These are phyloP conservation scores for Trachelus iudaicus DNA, from an alignment of 2,888 invertebrate genomes.

Conservation along the genomic window DNA sequence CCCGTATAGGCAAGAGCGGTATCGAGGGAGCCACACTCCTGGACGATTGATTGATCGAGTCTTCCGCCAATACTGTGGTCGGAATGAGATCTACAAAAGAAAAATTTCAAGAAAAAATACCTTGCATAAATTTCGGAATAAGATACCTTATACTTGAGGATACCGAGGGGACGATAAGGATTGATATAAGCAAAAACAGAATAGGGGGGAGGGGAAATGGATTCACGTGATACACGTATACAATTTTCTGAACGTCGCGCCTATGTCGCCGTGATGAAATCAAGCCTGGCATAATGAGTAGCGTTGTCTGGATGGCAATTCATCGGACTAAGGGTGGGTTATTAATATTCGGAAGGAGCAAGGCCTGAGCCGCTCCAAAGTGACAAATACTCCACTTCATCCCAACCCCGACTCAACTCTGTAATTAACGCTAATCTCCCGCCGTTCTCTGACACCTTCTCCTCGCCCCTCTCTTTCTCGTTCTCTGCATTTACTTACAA, in stretches of 20 bases:
- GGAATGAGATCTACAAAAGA: not conserved
- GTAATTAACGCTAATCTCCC: constrained; percentile 65
- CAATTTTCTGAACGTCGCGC: constrained; percentile 17
- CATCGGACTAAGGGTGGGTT: constrained; percentile 51
- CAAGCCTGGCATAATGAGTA: constrained; percentile 58
- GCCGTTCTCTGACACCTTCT: constrained; percentile 47
- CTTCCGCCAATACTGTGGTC: not conserved
- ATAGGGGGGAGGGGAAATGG: constrained; percentile 9
- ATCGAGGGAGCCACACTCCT: constrained; percentile 43
- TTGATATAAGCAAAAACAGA: not conserved
- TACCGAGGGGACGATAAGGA: constrained; percentile 10
- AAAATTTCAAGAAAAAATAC: not conserved
- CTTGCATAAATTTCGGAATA: not conserved
- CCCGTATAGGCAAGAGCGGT: constrained; percentile 46
- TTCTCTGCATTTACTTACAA: constrained; percentile 26
- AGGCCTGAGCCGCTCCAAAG: constrained; percentile 42
- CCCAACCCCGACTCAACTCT: constrained; percentile 52
- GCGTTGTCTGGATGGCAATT: constrained; percentile 54
- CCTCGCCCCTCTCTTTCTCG: constrained; percentile 40
- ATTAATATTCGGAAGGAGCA: constrained; percentile 61
- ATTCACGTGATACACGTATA: constrained; percentile 7
- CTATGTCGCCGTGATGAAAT: constrained; percentile 53
- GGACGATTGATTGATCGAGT: constrained; percentile 41
- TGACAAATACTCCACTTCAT: constrained; percentile 61
- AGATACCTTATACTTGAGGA: not conserved